Percentiles rank a stretch among this genome's conserved stretches.
These are phyloP conservation scores for Pachymerium ferrugineum DNA, from an alignment of 2,888 invertebrate genomes.

Conservation along the genomic window DNA sequence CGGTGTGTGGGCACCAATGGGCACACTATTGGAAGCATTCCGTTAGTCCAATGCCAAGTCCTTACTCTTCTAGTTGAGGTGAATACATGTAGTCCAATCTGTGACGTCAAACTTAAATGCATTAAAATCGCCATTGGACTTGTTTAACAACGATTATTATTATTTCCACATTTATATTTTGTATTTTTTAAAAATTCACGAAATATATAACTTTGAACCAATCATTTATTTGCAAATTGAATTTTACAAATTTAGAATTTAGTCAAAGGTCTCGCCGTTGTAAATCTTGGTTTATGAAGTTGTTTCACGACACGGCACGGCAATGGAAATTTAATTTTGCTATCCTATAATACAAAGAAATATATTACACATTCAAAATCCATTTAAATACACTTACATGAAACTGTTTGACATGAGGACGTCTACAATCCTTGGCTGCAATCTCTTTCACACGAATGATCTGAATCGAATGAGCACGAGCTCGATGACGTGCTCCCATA, in stretches of 20 bases:
- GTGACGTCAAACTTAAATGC: no score
- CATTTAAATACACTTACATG: constrained; percentile 57
- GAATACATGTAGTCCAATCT: no score
- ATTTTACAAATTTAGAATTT: constrained; percentile 38
- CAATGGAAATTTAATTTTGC: constrained; percentile 92
- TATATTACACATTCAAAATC: background rate
- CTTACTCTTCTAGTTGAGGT: no score
- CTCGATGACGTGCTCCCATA: constrained; percentile 97
- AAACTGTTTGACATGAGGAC: constrained; percentile 96
- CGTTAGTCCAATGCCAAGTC: no score
- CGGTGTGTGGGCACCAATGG: no score
- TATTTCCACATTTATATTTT: no score
- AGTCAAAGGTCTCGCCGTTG: constrained; percentile 50
- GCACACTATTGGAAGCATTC: no score
- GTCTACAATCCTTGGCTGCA: constrained; percentile 78
- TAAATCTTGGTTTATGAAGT: constrained; percentile 52
- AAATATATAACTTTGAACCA: no score
- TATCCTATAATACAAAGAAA: constrained; percentile 57
- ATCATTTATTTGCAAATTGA: background rate
- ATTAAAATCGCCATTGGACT: no score
- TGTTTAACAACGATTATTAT: no score
- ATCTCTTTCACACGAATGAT: constrained; percentile 96
- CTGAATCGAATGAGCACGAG: constrained; percentile 93
- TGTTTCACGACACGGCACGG: constrained; percentile 58
- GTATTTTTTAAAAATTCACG: no score